Conservation (phyloP, 1,140 invertebrate species). For the Plutomurus gul region DNA sequence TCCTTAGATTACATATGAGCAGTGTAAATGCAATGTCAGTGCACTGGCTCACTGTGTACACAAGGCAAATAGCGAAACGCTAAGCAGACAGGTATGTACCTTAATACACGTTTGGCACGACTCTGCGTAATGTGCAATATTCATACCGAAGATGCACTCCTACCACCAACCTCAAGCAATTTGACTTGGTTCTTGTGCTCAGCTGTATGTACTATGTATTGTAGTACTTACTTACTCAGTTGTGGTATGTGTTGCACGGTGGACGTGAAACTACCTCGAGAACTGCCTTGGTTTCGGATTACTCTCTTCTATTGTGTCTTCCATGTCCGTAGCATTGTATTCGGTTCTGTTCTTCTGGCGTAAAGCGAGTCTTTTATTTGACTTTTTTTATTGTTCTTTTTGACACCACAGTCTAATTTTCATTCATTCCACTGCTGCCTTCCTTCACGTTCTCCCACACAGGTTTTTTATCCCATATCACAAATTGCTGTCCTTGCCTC, state of each 20-base stretch:
- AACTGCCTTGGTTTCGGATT: slow-evolving; percentile 5
- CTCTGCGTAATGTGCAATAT: no score
- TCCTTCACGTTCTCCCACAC: not conserved
- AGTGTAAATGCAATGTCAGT: no score
- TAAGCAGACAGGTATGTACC: no score
- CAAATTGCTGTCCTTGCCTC: slow-evolving; percentile 20
- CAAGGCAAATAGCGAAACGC: no score
- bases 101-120: no score
- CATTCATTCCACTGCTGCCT: not conserved
- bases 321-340: not conserved
- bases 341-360: not conserved
- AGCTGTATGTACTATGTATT: no score
- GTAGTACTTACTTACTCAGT: not conserved
- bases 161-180: no score
- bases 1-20: no score
- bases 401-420: slow-evolving; percentile 17
- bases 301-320: not conserved
- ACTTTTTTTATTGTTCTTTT: slow-evolving; percentile 23
- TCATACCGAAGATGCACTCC: no score
- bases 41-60: no score
- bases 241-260: not conserved
- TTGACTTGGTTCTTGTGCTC: no score
- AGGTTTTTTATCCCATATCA: not conserved
- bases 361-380: not conserved
- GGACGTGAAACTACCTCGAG: not conserved